Evolutionary conservation across 2,797 vertebrate genomes (phyloP), one percentile per base, ranked within the genome.

Genomic region (Amblyopsis hoosieri): DNA sequence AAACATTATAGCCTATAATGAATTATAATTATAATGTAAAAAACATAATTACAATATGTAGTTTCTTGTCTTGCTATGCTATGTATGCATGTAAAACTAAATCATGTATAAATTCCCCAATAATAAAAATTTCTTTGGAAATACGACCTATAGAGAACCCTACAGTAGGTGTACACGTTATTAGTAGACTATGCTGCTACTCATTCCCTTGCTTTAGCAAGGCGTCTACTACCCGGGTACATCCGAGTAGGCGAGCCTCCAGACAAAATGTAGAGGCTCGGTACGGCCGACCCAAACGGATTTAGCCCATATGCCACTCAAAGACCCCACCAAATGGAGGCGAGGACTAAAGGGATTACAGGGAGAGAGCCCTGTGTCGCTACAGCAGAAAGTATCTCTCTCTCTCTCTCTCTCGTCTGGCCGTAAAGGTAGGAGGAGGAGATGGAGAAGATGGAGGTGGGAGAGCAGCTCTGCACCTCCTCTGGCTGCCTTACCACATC

Each of bases 221-320:
- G 33, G 33, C 2, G 5, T 37, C 33, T 9, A 37, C 33, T 37
- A 9, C 54, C 45, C 1, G 13, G 47, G 33, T 63, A 15, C 2
- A 54, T 58, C 31, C 54, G 61, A 70, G 67, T 47, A 55, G 42
- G 48, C 37, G 65, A 76, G 80, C 61, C 67, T 72, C 61, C 23
- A 60, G 64, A 64, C 53, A 45, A 71, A 71, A 74, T 72, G 62
- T 64, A 52, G 66, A 57, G 42, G 62, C 57, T 45, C 49, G 60
- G 15, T 60, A 33, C 57, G 1, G 11, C 23, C n/a, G 59, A 60
- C 51, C 60, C 46, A 9, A 51, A 19, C 33, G 5, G 7, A 37
- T 37, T 37, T 37, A 37, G 33, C 8, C 33, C 90, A 90, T 87
- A 88, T 80, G 87, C 91, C 87, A 87, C 87, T 91, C 87, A 91